These are phyloP conservation scores for Hipposideros larvatus DNA, from an alignment of 2,797 vertebrate species.

Conservation along the genomic window DNA sequence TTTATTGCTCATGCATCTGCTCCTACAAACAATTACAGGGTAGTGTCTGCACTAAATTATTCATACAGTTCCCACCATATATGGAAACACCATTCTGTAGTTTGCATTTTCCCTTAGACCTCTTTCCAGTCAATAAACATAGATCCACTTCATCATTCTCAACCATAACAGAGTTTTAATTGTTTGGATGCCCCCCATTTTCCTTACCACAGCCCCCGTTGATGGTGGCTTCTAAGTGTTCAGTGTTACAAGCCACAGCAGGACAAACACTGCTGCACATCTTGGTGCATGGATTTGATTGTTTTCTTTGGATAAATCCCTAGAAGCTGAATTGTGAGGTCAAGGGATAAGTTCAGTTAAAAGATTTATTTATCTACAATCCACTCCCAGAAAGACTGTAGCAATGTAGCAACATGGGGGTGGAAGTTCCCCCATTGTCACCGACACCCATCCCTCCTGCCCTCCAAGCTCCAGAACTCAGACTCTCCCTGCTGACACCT, in stretches of 20 bases:
- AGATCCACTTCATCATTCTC: neutral
- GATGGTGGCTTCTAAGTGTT: neutral
- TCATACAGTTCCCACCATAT: neutral
- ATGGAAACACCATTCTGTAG: conserved; percentile 41
- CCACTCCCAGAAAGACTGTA: neutral
- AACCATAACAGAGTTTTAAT: neutral
- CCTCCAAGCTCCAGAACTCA: neutral
- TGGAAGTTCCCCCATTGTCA: neutral
- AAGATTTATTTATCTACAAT: neutral
- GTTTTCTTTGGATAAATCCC: conserved; percentile 21
- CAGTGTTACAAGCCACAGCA: neutral
- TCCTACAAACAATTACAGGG: conserved; percentile 15
- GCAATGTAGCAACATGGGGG: neutral
- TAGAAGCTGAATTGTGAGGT: neutral
- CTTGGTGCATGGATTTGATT: neutral
- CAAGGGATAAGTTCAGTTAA: neutral
- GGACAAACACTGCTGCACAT: neutral
- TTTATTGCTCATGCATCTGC: neutral
- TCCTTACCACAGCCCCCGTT: neutral
- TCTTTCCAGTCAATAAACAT: conserved; percentile 48
- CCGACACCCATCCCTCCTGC: neutral
- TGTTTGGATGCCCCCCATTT: neutral
- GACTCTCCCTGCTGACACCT: neutral
- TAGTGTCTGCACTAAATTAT: conserved; percentile 59
- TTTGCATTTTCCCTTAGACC: neutral